A percentile compares a stretch with the other conserved stretches of the same genome.
Evolutionary conservation across 2,797 vertebrate genomes (phyloP).

Genomic region (Squalus acanthias): DNA sequence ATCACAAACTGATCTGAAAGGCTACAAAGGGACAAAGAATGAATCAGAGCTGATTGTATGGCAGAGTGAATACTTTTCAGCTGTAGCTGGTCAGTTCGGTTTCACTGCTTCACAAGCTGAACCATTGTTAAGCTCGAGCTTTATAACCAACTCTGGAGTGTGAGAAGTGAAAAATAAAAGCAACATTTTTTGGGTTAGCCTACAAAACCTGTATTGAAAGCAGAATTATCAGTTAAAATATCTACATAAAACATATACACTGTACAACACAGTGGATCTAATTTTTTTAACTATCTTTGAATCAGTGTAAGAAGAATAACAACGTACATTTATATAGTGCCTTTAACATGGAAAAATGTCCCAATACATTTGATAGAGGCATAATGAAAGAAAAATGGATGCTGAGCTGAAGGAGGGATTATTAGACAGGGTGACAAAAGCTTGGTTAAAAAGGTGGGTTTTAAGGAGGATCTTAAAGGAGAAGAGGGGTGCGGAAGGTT

Average conservation of each 20-base stretch:
- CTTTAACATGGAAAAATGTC: background rate
- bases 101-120: background rate
- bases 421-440: background rate
- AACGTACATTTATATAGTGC: background rate
- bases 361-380: background rate
- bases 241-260: background rate
- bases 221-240: background rate
- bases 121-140: background rate
- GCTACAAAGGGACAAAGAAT: slow-evolving; percentile 34
- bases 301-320: background rate
- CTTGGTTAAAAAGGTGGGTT: background rate
- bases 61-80: slow-evolving; percentile 30
- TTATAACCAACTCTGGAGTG: background rate
- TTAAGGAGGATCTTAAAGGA: too few species aligned
- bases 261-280: background rate
- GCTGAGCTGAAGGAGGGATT: background rate
- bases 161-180: background rate
- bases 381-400: background rate
- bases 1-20: slow-evolving; percentile 21
- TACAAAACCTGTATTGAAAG: background rate
- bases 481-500: background rate
- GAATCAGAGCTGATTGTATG: slow-evolving; percentile 9
- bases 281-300: background rate
- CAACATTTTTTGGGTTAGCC: background rate
- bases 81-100: slow-evolving; percentile 13